Percentiles rank a stretch among this genome's conserved stretches.
Conservation (phyloP, 2,113 vertebrate species). For the Dasyornis broadbenti region DNA sequence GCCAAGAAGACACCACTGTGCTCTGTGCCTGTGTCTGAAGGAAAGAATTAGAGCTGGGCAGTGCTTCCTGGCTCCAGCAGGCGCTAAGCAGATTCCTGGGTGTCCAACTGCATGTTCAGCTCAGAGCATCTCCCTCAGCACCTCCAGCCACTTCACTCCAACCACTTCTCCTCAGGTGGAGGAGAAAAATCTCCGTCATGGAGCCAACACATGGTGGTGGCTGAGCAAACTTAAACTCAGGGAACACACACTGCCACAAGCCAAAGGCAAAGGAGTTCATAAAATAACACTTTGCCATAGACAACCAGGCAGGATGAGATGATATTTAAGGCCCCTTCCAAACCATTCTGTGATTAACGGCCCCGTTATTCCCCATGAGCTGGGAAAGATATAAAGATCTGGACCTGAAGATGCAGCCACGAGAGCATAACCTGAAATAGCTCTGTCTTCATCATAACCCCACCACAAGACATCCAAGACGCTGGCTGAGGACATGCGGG, state of each 20-base stretch:
- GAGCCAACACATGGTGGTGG: accelerated
- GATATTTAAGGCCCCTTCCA: neutral
- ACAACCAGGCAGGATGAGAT: neutral
- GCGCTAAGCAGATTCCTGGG: neutral
- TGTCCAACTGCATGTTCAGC: neutral
- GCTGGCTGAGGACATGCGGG: neutral
- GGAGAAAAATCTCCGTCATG: accelerated
- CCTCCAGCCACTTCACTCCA: neutral
- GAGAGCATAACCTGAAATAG: neutral
- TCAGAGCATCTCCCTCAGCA: neutral
- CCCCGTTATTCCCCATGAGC: neutral
- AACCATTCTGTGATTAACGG: neutral
- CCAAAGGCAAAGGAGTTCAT: neutral
- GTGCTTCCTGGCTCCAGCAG: neutral
- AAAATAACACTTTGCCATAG: neutral
- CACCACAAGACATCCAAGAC: neutral
- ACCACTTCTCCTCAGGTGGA: neutral
- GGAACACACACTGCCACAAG: accelerated
- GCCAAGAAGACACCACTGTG: neutral
- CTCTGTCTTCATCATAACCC: neutral
- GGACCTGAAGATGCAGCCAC: neutral
- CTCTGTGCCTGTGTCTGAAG: neutral
- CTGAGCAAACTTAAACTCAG: neutral
- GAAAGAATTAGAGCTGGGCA: neutral
- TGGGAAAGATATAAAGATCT: neutral